Percentiles rank a stretch among this genome's conserved stretches.
Conservation (phyloP, 2,797 vertebrate genomes). For the Sorex maritimensis region DNA sequence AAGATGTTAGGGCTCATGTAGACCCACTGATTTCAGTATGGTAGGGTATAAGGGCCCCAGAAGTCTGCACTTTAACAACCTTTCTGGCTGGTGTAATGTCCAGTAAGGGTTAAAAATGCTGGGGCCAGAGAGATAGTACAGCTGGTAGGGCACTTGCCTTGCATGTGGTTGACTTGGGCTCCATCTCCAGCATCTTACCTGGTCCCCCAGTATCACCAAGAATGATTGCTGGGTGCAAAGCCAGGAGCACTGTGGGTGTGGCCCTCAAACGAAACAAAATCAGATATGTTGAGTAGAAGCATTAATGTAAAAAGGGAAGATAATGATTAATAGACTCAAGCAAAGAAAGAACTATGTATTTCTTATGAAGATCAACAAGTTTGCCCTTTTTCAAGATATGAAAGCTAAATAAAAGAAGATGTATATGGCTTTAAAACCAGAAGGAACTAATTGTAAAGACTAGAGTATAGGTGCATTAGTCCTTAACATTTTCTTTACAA, state of each 20-base stretch:
- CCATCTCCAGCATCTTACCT: too few relatives aligned
- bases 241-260: too few relatives aligned
- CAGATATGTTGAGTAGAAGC: not conserved
- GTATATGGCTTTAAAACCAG: not conserved
- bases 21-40: not conserved
- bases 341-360: not conserved
- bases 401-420: not conserved
- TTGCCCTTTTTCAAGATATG: not conserved
- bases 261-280: not conserved
- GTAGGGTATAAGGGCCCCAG: not conserved
- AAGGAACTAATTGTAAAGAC: not conserved
- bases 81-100: not conserved
- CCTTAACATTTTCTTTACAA: slow-evolving; percentile 37
- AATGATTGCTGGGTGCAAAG: too few relatives aligned
- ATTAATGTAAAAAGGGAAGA: not conserved
- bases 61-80: not conserved
- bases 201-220: too few relatives aligned
- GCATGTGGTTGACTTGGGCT: too few relatives aligned
- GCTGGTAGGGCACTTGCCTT: too few relatives aligned
- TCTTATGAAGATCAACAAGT: not conserved
- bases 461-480: not conserved
- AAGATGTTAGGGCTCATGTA: not conserved
- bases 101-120: not conserved
- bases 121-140: too few relatives aligned
- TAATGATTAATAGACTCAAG: not conserved